Conservation (phyloP, 2,888 invertebrate species). For the Adineta ricciae region DNA sequence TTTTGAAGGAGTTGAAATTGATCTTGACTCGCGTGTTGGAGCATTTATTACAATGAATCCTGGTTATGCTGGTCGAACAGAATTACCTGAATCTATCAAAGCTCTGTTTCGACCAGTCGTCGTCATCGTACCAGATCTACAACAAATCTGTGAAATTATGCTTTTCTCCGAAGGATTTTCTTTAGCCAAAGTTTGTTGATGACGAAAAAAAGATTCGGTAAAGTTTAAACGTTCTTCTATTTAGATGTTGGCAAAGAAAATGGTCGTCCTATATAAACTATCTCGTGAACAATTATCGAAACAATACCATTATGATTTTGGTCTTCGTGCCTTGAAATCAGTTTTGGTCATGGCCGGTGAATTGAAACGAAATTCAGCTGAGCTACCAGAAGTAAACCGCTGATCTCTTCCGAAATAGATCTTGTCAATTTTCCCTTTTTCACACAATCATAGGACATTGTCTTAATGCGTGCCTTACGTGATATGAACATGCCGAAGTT, state of each 20-base stretch:
- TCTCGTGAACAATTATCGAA: slow-evolving; percentile 76
- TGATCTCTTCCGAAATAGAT: too few species aligned
- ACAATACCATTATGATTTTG: slow-evolving; percentile 79
- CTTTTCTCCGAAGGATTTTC: slow-evolving; percentile 82
- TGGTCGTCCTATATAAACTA: slow-evolving; percentile 65
- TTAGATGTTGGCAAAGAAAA: slow-evolving; percentile 66
- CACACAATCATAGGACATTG: slow-evolving; percentile 51
- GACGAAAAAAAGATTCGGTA: slow-evolving; percentile 60
- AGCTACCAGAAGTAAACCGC: slow-evolving; percentile 59
- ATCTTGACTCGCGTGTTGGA: slow-evolving; percentile 72
- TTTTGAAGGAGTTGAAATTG: slow-evolving; percentile 74
- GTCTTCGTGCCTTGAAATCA: slow-evolving; percentile 71
- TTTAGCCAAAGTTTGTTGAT: slow-evolving; percentile 68
- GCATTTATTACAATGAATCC: slow-evolving; percentile 98
- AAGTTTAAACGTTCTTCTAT: slow-evolving; percentile 35
- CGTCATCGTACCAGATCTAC: slow-evolving; percentile 79
- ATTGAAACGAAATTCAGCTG: slow-evolving; percentile 65
- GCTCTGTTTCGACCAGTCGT: slow-evolving; percentile 62
- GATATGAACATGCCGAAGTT: slow-evolving; percentile 81
- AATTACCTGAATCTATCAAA: slow-evolving; percentile 50
- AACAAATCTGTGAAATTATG: slow-evolving; percentile 75
- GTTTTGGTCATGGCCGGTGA: slow-evolving; percentile 71
- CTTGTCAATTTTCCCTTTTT: neutral
- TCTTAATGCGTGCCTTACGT: slow-evolving; percentile 70
- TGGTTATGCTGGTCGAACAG: slow-evolving; percentile 73